Evolutionary conservation across 2,113 vertebrate genomes (phyloP), one percentile per base, ranked within the genome.

Genomic region (Pagrus major): DNA sequence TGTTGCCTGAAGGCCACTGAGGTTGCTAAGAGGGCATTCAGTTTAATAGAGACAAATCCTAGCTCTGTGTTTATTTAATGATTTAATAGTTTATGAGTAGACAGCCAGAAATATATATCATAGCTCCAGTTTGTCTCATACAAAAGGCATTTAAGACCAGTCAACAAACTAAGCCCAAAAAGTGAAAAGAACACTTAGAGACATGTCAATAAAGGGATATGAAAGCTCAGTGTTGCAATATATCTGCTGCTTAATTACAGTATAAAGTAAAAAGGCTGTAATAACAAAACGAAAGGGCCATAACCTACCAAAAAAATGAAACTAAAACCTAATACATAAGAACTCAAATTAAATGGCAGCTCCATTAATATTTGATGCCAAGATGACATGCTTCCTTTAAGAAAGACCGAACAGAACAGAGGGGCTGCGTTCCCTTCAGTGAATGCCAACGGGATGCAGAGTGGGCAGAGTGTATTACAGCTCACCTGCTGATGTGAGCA

Each of bases 401-500:
- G 29, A 67, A 51, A 78, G 25, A 39, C 16, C 4, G 4, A 44
- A 56, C 60, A 78, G 29, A 77, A 47, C 42, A 77, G 55, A 72
- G 18, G 4, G 46, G 41, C 60, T 46, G 52, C 41, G 3, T 20
- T 86, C 23, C 44, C 68, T 52, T 72, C 78, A 44, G 37, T 76
- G 77, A 87, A 74, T 47, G 42, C 42, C 54, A 52, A 66, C 4
- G 31, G 64, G 70, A 77, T n/a, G 47, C 71, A 74, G 55, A 29
- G n/a, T n/a, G n/a, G 72, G 52, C 71, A 77, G 61, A 68, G 71
- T 58, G 47, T 74, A 49, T 55, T 67, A 64, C 58, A 78, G n/a
- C 52, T 83, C 76, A 55, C 76, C 75, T 21, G 46, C 80, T 78
- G 78, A 79, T 80, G 66, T 42, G 33, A 78, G 52, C 49, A 35